Evolutionary conservation across 1,140 invertebrate species (phyloP), one percentile per base, ranked within the genome.

Genomic region (Harpegnathos saltator): DNA sequence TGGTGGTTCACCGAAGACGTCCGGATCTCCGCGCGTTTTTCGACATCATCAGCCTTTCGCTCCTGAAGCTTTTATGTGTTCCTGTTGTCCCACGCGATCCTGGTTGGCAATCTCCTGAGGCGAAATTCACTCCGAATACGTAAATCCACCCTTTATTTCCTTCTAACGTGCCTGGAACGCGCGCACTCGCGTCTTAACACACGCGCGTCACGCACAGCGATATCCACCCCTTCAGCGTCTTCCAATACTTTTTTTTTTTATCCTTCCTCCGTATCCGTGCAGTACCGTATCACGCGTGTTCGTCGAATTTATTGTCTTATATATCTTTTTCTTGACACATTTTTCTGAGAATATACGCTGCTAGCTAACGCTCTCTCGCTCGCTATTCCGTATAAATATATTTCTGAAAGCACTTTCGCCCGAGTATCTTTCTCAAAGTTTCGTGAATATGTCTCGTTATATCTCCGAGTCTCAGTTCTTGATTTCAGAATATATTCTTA

Each of bases 211-310:
- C 75, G 65, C 75, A 80, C 65, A 59, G n/a, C 33, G 22, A 48
- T 78, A 78, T 71, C 65, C 75, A 59, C 75, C 75, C 74, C n/a
- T 80, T 80, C 75, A 71, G 48, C 15, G 33, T 80, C 65, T 80
- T 80, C 75, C 63, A 77, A 69, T 80, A 59, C 38, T 48, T 17
- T 44, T 80, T 71, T n/a, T n/a, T 78, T 80, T 71, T 80, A 80
- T n/a, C 38, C 75, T 80, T 80, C 24, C 24, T 80, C 12, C 33
- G 22, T 44, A 56, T 63, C 15, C 74, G 5, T 68, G 19, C 29
- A 58, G 66, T 66, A 68, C 62, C 19, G 62, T 66, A 77, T 78
- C 74, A 78, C 52, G n/a, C n/a, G 29, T 77, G 52, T 71, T 48
- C 54, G 38, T 11, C 12, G 33, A 56, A 71, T 80, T 17, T n/a